Evolutionary conservation across 2,797 vertebrate species (phyloP).

Genomic region (Poeciliopsis gracilis): DNA sequence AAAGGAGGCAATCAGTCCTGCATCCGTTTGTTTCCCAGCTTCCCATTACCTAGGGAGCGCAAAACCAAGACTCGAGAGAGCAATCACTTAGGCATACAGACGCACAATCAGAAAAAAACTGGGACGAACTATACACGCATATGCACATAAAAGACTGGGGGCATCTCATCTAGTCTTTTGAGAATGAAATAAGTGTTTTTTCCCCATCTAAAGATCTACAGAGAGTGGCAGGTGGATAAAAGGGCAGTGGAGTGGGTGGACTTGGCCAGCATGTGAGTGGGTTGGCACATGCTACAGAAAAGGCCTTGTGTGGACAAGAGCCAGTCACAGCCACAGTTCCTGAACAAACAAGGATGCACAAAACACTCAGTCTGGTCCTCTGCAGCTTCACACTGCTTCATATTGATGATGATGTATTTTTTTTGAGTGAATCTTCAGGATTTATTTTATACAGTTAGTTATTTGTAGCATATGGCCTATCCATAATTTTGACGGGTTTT

Average conservation of each 20-base stretch:
- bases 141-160: conserved; percentile 20
- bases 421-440: too few relatives aligned
- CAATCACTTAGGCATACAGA: conserved; percentile 47
- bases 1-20: conserved; percentile 55
- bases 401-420: background rate
- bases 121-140: conserved; percentile 37
- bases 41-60: conserved; percentile 56
- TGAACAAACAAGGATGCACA: conserved; percentile 54
- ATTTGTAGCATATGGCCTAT: background rate
- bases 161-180: conserved; percentile 46
- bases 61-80: conserved; percentile 43
- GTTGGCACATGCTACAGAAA: conserved; percentile 59
- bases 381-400: background rate
- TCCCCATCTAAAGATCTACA: conserved; percentile 50
- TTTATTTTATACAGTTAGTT: too few relatives aligned
- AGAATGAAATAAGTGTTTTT: conserved; percentile 38
- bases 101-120: conserved; percentile 30
- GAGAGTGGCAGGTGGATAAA: conserved; percentile 64
- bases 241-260: conserved; percentile 53
- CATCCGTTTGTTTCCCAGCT: conserved; percentile 51
- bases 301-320: conserved; percentile 28
- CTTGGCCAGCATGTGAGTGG: conserved; percentile 61
- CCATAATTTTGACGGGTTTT: background rate
- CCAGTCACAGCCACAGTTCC: conserved; percentile 50
- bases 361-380: conserved; percentile 36